Percentiles rank a stretch among this genome's conserved stretches.
These are phyloP conservation scores for Tridacna crocea DNA, from an alignment of 2,888 invertebrate genomes.

Conservation along the genomic window DNA sequence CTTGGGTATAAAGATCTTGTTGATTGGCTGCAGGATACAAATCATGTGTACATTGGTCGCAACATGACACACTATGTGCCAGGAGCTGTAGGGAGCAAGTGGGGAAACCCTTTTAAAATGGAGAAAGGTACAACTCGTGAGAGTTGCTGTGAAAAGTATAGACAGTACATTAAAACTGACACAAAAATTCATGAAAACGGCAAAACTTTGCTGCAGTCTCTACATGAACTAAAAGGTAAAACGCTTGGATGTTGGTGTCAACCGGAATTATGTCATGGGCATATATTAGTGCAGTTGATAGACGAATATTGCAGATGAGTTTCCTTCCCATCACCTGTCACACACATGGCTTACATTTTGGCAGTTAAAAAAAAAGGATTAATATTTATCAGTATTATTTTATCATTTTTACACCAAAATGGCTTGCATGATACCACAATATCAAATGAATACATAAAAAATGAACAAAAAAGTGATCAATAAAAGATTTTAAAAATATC, in stretches of 20 bases:
- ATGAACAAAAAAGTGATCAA: too few species aligned
- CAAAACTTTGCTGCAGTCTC: constrained; percentile 52
- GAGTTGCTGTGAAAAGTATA: constrained; percentile 45
- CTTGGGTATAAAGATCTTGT: constrained; percentile 40
- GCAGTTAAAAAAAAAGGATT: too few species aligned
- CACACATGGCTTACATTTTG: too few species aligned
- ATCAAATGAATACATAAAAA: too few species aligned
- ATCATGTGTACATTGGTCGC: constrained; percentile 65
- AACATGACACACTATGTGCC: constrained; percentile 63
- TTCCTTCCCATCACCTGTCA: too few species aligned
- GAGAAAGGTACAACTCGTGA: constrained; percentile 40
- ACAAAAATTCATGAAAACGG: constrained; percentile 51
- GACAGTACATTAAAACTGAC: constrained; percentile 50
- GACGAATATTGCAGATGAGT: constrained; percentile 32
- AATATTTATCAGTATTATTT: too few species aligned
- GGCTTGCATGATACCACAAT: too few species aligned
- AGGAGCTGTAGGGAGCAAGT: constrained; percentile 64
- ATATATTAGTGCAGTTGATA: constrained; percentile 54
- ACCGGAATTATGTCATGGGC: constrained; percentile 65
- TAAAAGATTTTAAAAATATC: too few species aligned
- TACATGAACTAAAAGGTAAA: constrained; percentile 65
- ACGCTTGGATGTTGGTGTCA: constrained; percentile 68
- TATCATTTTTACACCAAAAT: too few species aligned
- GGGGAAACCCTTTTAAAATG: constrained; percentile 62
- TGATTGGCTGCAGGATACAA: constrained; percentile 58